Conservation (phyloP, 2,113 vertebrate species). For the Pantherophis guttatus region DNA sequence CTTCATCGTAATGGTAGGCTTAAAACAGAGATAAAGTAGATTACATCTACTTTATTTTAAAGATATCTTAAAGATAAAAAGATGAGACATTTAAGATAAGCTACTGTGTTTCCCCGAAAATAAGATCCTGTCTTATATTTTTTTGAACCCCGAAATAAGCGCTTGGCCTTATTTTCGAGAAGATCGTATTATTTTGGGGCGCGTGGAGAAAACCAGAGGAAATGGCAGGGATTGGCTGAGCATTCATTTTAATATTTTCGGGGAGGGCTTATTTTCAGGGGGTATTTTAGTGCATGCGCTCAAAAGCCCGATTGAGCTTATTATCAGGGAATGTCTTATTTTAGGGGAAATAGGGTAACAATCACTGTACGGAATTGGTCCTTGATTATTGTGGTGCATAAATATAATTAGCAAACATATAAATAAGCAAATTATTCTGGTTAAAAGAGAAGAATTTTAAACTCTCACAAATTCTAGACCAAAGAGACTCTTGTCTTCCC, state of each 20-base stretch:
- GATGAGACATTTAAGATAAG: not conserved
- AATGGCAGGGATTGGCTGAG: no score
- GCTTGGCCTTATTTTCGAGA: no score
- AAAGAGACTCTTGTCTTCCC: conserved; percentile 88
- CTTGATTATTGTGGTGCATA: not conserved
- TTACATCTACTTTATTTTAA: not conserved
- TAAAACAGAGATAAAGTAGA: conserved; percentile 22
- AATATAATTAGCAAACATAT: not conserved
- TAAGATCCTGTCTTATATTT: no score
- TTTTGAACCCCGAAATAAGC: no score
- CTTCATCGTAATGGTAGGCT: conserved; percentile 2
- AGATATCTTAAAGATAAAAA: not conserved
- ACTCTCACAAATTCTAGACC: conserved; percentile 85
- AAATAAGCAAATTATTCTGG: not conserved
- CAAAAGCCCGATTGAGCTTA: no score
- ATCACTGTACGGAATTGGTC: not conserved
- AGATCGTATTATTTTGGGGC: no score
- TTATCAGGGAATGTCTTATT: no score
- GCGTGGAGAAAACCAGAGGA: no score
- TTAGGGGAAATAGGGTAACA: not conserved
- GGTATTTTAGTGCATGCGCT: no score
- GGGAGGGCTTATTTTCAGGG: no score
- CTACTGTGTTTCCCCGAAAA: not conserved
- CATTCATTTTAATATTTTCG: no score
- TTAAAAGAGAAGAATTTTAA: conserved; percentile 5